Conservation (phyloP, 2,113 vertebrate genomes). For the Sapajus apella region DNA sequence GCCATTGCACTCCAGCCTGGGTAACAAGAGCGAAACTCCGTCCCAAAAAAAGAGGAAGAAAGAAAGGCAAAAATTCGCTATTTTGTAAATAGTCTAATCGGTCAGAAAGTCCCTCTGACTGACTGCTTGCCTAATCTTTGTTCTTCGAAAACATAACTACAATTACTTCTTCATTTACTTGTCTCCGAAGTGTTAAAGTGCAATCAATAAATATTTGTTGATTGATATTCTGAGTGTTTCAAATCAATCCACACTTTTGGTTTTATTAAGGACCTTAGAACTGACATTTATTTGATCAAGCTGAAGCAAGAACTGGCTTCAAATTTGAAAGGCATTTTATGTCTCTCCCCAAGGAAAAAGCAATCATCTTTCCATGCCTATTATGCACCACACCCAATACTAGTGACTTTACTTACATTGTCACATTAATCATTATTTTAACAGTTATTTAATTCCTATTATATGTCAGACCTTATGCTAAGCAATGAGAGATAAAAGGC, state of each 20-base stretch:
- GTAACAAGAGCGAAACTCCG: no score
- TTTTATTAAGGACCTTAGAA: slow-evolving; percentile 58
- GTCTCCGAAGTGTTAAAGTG: background rate
- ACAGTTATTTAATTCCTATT: background rate
- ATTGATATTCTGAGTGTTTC: slow-evolving; percentile 35
- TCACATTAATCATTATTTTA: slow-evolving; percentile 4
- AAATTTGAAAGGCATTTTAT: slow-evolving; percentile 31
- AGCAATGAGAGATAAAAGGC: slow-evolving; percentile 14
- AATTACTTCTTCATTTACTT: slow-evolving; percentile 36
- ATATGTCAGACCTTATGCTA: background rate
- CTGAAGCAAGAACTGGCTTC: slow-evolving; percentile 11
- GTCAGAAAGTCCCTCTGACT: background rate
- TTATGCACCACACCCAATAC: background rate
- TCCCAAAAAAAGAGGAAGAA: no score
- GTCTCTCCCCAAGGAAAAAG: background rate
- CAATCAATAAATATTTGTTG: slow-evolving; percentile 48
- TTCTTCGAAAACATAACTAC: slow-evolving; percentile 47
- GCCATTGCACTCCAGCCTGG: no score
- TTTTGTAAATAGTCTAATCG: background rate
- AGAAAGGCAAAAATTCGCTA: background rate
- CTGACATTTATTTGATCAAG: slow-evolving; percentile 48
- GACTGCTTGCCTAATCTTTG: background rate
- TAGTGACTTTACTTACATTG: background rate
- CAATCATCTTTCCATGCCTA: background rate
- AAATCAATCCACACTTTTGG: slow-evolving; percentile 50